Percentiles rank a stretch among this genome's conserved stretches.
These are phyloP conservation scores for Aplochiton taeniatus DNA, from an alignment of 2,797 vertebrate species.

Conservation along the genomic window DNA sequence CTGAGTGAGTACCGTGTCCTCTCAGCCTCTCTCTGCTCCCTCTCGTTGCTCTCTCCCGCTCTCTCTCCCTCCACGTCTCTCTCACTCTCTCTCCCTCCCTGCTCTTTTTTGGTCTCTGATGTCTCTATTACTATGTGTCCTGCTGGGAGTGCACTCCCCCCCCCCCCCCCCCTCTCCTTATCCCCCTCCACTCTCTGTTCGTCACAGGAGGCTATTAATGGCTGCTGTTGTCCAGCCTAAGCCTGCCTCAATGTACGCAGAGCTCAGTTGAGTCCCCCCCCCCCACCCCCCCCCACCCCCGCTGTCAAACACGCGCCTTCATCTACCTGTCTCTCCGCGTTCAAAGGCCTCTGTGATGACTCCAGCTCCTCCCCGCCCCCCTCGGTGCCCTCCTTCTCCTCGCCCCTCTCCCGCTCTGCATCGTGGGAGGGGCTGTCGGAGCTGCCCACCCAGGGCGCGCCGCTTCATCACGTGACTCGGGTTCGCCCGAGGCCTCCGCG, in stretches of 20 bases:
- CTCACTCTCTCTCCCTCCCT: not conserved
- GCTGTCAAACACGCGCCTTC: too few relatives aligned
- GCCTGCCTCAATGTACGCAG: constrained; percentile 21
- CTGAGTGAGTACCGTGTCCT: constrained; percentile 71
- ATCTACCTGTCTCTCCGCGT: not conserved
- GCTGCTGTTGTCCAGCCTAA: constrained; percentile 22
- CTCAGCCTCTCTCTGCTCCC: constrained; percentile 26
- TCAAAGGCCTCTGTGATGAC: constrained; percentile 73
- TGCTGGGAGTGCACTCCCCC: not conserved
- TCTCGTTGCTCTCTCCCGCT: constrained; percentile 22
- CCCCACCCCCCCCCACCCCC: too few relatives aligned
- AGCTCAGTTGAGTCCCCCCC: not conserved
- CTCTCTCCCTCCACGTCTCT: constrained; percentile 24
- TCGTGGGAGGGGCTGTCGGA: constrained; percentile 88
- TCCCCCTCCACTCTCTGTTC: constrained; percentile 4
- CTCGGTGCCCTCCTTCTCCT: constrained; percentile 72
- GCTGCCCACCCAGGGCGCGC: constrained; percentile 87
- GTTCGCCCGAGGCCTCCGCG: constrained; percentile 85
- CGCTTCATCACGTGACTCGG: constrained; percentile 85
- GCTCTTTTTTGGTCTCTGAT: constrained; percentile 2
- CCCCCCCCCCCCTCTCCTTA: not conserved
- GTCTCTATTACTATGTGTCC: constrained; percentile 44
- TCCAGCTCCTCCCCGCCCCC: constrained; percentile 69
- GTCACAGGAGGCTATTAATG: constrained; percentile 38
- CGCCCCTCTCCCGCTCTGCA: constrained; percentile 76